These are phyloP conservation scores for Uloborus diversus DNA, from an alignment of 1,140 invertebrate genomes.

Conservation along the genomic window DNA sequence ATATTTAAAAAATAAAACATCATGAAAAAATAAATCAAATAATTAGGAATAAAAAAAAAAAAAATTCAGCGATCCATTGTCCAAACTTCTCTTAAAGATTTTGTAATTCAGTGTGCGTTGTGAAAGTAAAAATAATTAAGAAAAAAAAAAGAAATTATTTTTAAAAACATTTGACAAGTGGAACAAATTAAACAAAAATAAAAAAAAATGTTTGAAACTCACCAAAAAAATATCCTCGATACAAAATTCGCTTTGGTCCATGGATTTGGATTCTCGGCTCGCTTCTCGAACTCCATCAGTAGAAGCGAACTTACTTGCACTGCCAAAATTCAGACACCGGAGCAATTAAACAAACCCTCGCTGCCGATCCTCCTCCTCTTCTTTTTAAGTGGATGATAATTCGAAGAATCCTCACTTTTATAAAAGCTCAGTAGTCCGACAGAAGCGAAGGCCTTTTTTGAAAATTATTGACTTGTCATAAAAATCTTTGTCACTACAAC, in stretches of 20 bases:
- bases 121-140: too few relatives aligned
- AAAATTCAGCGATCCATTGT: too few relatives aligned
- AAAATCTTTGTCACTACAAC: conserved; percentile 8
- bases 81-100: too few relatives aligned
- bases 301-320: not conserved
- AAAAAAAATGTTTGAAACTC: too few relatives aligned
- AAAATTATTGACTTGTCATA: conserved; percentile 6
- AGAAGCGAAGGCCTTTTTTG: not conserved
- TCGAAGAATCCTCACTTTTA: not conserved
- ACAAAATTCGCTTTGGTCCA: conserved; percentile 42
- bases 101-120: too few relatives aligned
- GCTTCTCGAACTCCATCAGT: conserved; percentile 36
- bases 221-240: conserved; percentile 47
- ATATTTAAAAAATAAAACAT: too few relatives aligned
- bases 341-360: not conserved
- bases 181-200: too few relatives aligned
- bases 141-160: too few relatives aligned
- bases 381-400: not conserved
- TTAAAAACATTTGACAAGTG: too few relatives aligned
- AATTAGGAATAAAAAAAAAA: too few relatives aligned
- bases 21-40: too few relatives aligned
- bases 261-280: conserved; percentile 28
- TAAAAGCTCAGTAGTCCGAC: too few relatives aligned
- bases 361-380: not conserved
- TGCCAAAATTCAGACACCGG: not conserved